These are phyloP conservation scores for Nebria brevicollis DNA, from an alignment of 2,888 invertebrate species.

Conservation along the genomic window DNA sequence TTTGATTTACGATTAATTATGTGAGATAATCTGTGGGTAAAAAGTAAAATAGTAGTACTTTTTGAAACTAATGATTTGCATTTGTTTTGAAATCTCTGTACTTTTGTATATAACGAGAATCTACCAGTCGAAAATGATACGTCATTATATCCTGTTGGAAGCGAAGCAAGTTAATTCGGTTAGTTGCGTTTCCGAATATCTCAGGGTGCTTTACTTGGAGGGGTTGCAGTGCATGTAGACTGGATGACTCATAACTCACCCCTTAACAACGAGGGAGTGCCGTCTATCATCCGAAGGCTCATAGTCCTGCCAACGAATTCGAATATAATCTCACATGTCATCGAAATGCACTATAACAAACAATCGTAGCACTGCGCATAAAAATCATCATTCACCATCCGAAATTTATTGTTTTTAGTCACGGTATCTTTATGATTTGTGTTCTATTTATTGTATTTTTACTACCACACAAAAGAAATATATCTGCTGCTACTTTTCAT, in stretches of 20 bases:
- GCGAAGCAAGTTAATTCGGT: neutral
- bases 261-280: constrained; percentile 19
- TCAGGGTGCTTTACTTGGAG: neutral
- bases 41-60: neutral
- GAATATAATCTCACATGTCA: neutral
- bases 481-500: neutral
- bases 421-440: neutral
- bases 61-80: neutral
- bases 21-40: too few species aligned
- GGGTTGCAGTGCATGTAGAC: neutral
- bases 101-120: neutral
- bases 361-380: neutral
- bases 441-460: neutral
- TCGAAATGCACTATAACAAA: neutral
- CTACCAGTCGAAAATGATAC: neutral
- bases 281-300: neutral
- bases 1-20: too few species aligned
- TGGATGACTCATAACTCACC: constrained; percentile 14
- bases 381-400: neutral
- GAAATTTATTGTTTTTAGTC: neutral
- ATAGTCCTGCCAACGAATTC: neutral
- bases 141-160: neutral
- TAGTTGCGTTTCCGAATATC: constrained; percentile 1
- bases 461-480: neutral
- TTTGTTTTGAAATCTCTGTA: neutral